These are phyloP conservation scores for Byasa hedistus DNA, from an alignment of 2,888 invertebrate species.

Conservation along the genomic window DNA sequence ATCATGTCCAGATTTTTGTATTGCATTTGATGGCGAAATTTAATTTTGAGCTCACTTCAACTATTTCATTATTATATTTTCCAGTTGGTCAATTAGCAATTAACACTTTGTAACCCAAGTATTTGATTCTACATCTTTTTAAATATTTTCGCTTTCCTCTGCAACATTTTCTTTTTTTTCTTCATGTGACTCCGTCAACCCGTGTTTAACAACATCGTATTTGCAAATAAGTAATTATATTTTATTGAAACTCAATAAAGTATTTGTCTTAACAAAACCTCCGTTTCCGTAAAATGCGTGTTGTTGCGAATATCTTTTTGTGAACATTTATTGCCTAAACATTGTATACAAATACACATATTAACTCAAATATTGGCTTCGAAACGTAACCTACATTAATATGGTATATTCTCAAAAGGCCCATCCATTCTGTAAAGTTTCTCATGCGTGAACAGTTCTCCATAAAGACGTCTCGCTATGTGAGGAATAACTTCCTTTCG, in stretches of 20 bases:
- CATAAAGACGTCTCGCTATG: slow-evolving; percentile 63
- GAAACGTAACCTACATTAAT: slow-evolving; percentile 21
- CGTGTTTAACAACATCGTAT: too few relatives aligned
- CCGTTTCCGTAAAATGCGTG: not conserved
- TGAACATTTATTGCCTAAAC: slow-evolving; percentile 20
- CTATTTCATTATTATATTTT: too few relatives aligned
- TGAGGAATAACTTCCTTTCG: slow-evolving; percentile 58
- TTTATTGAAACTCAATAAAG: not conserved
- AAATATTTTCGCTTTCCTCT: too few relatives aligned
- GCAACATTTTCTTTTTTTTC: too few relatives aligned
- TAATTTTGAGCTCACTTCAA: too few relatives aligned
- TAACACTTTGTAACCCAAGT: too few relatives aligned
- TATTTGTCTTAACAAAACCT: not conserved
- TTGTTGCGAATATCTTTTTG: slow-evolving; percentile 10
- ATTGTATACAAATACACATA: slow-evolving; percentile 18
- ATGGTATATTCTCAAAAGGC: slow-evolving; percentile 23
- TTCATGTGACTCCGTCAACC: too few relatives aligned
- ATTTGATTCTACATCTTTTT: too few relatives aligned
- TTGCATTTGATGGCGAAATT: too few relatives aligned
- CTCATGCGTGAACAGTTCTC: slow-evolving; percentile 48
- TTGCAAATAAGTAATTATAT: too few relatives aligned
- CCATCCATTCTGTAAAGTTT: slow-evolving; percentile 38
- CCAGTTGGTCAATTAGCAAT: too few relatives aligned
- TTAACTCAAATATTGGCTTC: slow-evolving; percentile 19
- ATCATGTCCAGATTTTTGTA: too few relatives aligned